A percentile compares a stretch with the other conserved stretches of the same genome.
Conservation (phyloP, 2,797 vertebrate species). For the Dermochelys coriacea region DNA sequence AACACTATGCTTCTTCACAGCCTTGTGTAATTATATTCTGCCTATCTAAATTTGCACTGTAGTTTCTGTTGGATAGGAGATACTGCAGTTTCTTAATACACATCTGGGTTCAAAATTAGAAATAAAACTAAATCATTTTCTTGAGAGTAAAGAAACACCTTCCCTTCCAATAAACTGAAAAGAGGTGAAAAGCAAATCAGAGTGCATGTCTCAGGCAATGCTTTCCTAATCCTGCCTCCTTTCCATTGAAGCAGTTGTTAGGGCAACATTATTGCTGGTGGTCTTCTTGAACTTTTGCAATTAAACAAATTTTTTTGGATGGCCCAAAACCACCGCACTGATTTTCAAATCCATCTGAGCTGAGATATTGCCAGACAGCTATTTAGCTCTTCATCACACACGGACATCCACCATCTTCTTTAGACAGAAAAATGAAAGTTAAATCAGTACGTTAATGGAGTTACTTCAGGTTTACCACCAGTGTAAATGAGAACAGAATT, state of each 20-base stretch:
- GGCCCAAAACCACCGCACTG: not conserved
- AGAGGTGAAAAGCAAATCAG: constrained; percentile 58
- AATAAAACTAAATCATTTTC: constrained; percentile 66
- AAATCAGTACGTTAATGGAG: not conserved
- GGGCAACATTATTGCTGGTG: not conserved
- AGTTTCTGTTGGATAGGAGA: constrained; percentile 31
- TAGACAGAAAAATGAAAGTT: constrained; percentile 18
- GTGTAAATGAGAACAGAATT: not conserved
- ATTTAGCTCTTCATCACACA: not conserved
- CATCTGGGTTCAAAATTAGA: constrained; percentile 59
- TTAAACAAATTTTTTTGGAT: not conserved
- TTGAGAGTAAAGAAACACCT: constrained; percentile 21
- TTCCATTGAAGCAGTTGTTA: not conserved
- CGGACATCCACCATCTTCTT: not conserved
- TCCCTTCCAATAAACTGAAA: constrained; percentile 68
- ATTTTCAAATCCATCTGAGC: not conserved
- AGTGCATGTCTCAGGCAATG: constrained; percentile 43
- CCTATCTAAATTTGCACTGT: constrained; percentile 7
- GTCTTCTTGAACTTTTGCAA: not conserved
- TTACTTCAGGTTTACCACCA: not conserved
- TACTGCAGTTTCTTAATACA: constrained; percentile 53
- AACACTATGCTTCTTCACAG: constrained; percentile 35
- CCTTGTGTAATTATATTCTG: not conserved
- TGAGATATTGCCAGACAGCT: not conserved
- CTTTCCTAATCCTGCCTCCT: not conserved